Evolutionary conservation across 1,140 invertebrate species (phyloP), one percentile per base, ranked within the genome.

Genomic region (Pogonognathellus flavescens): DNA sequence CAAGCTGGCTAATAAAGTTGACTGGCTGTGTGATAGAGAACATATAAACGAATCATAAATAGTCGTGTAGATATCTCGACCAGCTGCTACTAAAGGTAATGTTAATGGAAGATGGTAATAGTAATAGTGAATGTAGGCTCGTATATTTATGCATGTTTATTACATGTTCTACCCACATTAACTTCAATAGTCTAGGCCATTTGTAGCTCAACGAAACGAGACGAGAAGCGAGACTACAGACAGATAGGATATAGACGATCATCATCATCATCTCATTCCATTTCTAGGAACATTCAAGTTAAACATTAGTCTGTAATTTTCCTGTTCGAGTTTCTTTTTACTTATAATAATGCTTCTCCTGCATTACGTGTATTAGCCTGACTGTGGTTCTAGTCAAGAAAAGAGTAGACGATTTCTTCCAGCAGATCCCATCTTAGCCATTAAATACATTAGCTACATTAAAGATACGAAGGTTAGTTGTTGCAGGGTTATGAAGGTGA

Each of bases 401-500:
- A 50, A 50, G 70, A 76, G 70, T 49, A 50, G 70, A 76, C 70
- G 9, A 76, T 76, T 76, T 76, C 31, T 76, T 76, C 53, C 25
- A 76, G 70, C 70, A 76, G 70, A 76, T 76, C 70, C 25, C 70
- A 76, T 76, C 70, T 76, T 76, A 76, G 31, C 70, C 83, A 84
- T 84, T 84, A 84, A 72, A 52, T 70, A 84, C 83, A 84, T 84
- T 80, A 84, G 70, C 49, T 57, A 57, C 70, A 84, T 84, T 84
- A 84, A 76, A 76, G 70, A 76, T 76, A 76, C 70, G 70, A 76
- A 50, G 70, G 31, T 76, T 76, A 76, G 70, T 25, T 76, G 70
- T 50, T 76, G 31, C 31, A 41, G 31, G 41, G 70, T 76, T 76
- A 76, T 16, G 31, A 76, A 76, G 70, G 70, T 76, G 70, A 76